Conservation (phyloP, 2,113 vertebrate species). For the Lethenteron reissneri region DNA sequence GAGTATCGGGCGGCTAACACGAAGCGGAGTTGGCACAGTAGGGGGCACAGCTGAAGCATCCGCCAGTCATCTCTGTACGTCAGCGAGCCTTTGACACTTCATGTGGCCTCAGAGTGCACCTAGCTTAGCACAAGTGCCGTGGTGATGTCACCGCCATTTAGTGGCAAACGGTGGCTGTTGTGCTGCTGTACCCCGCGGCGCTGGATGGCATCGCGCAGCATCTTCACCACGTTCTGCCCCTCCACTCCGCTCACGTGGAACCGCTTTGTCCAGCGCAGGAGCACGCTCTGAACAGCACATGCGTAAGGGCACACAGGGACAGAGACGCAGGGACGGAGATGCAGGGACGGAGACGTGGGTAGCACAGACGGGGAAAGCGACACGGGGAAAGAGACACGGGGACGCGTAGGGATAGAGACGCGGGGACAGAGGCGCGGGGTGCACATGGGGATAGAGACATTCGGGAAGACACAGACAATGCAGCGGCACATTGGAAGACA, state of each 20-base stretch:
- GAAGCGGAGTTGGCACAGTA: too few species aligned
- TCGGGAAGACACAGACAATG: too few species aligned
- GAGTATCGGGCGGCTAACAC: too few species aligned
- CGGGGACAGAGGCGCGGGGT: neutral
- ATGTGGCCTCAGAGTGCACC: too few species aligned
- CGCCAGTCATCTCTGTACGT: too few species aligned
- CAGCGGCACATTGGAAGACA: too few species aligned
- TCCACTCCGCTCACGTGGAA: neutral
- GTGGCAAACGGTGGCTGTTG: too few species aligned
- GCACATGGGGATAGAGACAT: too few species aligned
- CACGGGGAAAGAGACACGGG: neutral
- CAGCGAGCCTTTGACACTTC: too few species aligned
- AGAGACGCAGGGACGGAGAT: neutral
- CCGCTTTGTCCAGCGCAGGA: conserved; percentile 2
- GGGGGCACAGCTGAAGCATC: too few species aligned
- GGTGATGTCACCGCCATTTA: too few species aligned
- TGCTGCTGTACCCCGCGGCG: neutral
- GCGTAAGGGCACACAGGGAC: neutral
- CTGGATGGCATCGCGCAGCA: conserved; percentile 3
- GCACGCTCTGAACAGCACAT: neutral
- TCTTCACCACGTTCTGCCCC: neutral
- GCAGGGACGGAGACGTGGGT: neutral
- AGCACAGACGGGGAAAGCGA: neutral
- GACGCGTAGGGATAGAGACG: neutral
- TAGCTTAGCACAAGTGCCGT: too few species aligned